Evolutionary conservation across 2,797 vertebrate species (phyloP), one percentile per base, ranked within the genome.

Genomic region (Enteromius anoplus): DNA sequence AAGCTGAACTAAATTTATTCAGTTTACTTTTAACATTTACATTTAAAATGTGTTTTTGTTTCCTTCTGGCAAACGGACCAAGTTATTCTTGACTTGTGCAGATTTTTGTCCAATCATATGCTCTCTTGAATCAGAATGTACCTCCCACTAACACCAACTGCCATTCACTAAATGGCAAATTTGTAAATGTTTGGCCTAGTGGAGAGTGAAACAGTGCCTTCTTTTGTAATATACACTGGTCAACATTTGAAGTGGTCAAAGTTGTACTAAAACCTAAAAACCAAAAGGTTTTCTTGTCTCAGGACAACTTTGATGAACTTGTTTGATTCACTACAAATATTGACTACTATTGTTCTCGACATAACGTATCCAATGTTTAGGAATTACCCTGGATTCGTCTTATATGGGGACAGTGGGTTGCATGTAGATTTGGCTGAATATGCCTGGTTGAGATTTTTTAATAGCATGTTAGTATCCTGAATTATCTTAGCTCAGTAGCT

Each of bases 121-220:
- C 34, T 40, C 4, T 62, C n/a, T 26, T 62, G 9, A 62, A 26
- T 62, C 14, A 60, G n/a, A 62, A 21, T 8, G 8, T 21, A 23
- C 75, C 58, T 62, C 58, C 40, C 26, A 29, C 2, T 29, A 29
- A 29, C 70, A 72, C 4, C 42, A 29, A 14, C 17, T 9, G 15
- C 1, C 47, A 29, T n/a, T 23, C 14, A 60, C 6, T 5, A 26
- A 62, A 29, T 29, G 23, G 55, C 34, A 26, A 40, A 37, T 9
- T 26, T 53, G 1, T 58, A 17, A 32, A 34, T 5, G 40, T 72
- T 65, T 78, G 19, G 55, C 23, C 53, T 23, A 58, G 34, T 70
- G 40, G 26, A 26, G 12, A 62, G 21, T 51, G 34, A 53, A 66
- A 19, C n/a, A 68, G 80, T 82, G 80, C 80, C 60, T 75, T 75